Evolutionary conservation across 2,888 invertebrate species (phyloP), one percentile per base, ranked within the genome.

Genomic region (Ornithoptera alexandrae): DNA sequence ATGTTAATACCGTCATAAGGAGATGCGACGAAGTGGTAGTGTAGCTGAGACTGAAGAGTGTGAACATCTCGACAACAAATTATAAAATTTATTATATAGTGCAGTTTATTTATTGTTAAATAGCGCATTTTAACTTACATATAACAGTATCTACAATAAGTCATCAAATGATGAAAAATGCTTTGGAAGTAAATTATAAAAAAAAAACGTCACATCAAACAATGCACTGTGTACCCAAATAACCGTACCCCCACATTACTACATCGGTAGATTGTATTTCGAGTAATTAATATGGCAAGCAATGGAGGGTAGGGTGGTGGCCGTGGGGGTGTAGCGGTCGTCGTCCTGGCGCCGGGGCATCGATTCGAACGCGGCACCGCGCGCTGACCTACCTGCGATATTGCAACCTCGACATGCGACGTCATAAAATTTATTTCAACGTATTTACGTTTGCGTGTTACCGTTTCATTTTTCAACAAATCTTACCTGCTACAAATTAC

Each of bases 241-340:
- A 18, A 18, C 56, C n/a, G 7, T 56, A 56, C 56, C 24, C 15
- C 1, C 1, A 15, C 22, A 10, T 59, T 12, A n/a, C 24, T n/a
- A 24, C 42, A 63, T 20, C 68, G 50, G 22, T 36, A 30, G 62
- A 68, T 68, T 63, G 62, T 59, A 59, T 68, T 68, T 60, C 65
- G 42, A 65, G 65, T 65, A 69, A 69, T 69, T 69, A 65, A 69
- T 69, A 65, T 61, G 69, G 69, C 46, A 62, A 62, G 65, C 65
- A 22, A 24, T 22, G 58, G 57, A 57, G 57, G 57, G 57, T 2
- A 22, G 68, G 42, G 65, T 50, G 65, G 67, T 63, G 63, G 62
- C 53, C 61, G 65, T 30, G 74, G 72, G 77, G 77, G 77, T 74
- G 74, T 75, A 75, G 74, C 53, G 64, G 68, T 60, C 69, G 69